These are phyloP conservation scores for Lithophane semibrunnea DNA, from an alignment of 2,888 invertebrate genomes.

Conservation along the genomic window DNA sequence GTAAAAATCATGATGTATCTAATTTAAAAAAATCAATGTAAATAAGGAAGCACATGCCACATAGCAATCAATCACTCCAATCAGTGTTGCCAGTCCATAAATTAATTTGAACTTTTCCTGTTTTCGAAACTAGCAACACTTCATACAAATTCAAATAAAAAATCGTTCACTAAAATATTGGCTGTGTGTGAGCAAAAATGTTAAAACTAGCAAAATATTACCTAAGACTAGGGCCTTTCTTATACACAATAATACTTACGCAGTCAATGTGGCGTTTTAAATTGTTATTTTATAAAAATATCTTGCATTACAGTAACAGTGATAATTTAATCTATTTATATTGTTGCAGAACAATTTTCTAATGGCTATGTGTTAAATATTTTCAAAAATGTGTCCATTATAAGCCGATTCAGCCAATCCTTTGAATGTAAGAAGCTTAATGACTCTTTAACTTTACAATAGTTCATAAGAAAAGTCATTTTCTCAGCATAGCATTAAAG, in stretches of 20 bases:
- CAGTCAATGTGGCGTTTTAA: conserved; percentile 64
- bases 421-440: not conserved
- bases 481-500: not conserved
- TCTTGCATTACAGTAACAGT: conserved; percentile 77
- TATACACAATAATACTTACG: conserved; percentile 82
- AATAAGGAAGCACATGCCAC: conserved; percentile 74
- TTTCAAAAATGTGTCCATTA: conserved; percentile 30
- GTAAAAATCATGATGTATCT: conserved; percentile 62
- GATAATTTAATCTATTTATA: conserved; percentile 68
- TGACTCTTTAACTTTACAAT: not conserved
- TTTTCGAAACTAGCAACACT: conserved; percentile 59
- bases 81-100: conserved; percentile 64
- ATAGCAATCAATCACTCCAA: conserved; percentile 53
- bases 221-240: conserved; percentile 86
- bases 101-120: conserved; percentile 42
- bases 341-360: conserved; percentile 64
- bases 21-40: conserved; percentile 61
- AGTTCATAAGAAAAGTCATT: not conserved
- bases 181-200: conserved; percentile 84
- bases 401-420: conserved; percentile 8
- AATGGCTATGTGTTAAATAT: conserved; percentile 46
- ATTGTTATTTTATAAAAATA: conserved; percentile 79
- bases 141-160: conserved; percentile 58
- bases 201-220: conserved; percentile 82
- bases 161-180: conserved; percentile 70